Base-by-base conservation (phyloP, 2,113 vertebrate genomes). In the Micronisus gabar region DNA sequence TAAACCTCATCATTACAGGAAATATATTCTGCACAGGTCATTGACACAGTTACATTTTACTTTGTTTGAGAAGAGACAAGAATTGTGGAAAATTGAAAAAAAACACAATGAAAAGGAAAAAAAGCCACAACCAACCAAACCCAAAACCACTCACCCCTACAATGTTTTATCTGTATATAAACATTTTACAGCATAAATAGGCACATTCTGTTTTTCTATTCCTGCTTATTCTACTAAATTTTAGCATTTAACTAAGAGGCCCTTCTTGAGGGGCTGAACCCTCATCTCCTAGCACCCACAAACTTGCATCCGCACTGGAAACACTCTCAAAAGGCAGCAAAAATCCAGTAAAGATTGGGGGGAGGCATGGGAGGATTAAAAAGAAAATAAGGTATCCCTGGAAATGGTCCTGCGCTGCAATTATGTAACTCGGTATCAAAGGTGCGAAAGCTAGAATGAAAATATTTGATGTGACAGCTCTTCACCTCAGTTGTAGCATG, bases 401-500 rank as follows among this genome's bases (percentile, higher is more conserved):
- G 72, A 95, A 94, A 80, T 85, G 85, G 78, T 90, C 87, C 94
- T 97, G 68, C 12, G 0, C 85, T 80, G 81, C 91, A 91, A 92
- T 97, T 97, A 95, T 43, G 61, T 92, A 97, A 97, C 88, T 86
- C 43, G 32, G 30, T 96, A 94, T 91, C 96, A 97, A 97, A 97
- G 93, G 97, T 97, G 97, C 56, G 96, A 97, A 97, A 95, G 93
- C 97, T 40, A 59, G 86, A 97, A 93, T 96, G 97, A 97, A 98
- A 98, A 98, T 96, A 97, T 96, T 97, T 96, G 89, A 97, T 93
- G 93, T 94, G 96, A 97, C 97, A 98, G 97, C 96, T 98, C 96
- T 97, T 97, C 97, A 98, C 97, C 98, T 98, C 96, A 71, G 96
- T 94, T 85, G 88, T 86, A 96, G 95, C 92, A 29, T 95, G 97